These are phyloP conservation scores for Volucella zonaria DNA, from an alignment of 2,888 invertebrate species.

Conservation along the genomic window DNA sequence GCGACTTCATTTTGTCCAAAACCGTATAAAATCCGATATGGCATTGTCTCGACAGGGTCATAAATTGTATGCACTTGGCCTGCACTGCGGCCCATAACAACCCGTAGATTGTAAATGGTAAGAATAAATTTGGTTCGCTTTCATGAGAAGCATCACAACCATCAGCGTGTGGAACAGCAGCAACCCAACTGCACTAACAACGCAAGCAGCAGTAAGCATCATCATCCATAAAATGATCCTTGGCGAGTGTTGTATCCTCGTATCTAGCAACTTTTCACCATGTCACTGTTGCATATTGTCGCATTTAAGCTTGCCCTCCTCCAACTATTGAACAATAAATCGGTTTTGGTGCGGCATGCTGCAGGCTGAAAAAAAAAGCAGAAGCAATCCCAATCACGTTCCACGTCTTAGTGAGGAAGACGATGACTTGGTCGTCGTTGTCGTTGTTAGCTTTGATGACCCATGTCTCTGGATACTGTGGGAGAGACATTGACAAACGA, in stretches of 20 bases:
- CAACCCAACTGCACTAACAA: slow-evolving; percentile 3
- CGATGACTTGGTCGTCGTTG: not conserved
- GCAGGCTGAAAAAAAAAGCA: slow-evolving; percentile 25
- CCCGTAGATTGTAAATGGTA: slow-evolving; percentile 36
- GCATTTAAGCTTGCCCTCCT: slow-evolving; percentile 34
- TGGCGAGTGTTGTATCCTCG: slow-evolving; percentile 2
- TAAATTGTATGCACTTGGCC: slow-evolving; percentile 71
- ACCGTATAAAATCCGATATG: slow-evolving; percentile 71
- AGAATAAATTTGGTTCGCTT: slow-evolving; percentile 68
- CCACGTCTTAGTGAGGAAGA: slow-evolving; percentile 3
- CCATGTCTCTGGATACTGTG: slow-evolving; percentile 39
- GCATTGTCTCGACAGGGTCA: slow-evolving; percentile 73
- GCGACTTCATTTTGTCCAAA: slow-evolving; percentile 73
- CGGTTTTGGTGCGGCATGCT: slow-evolving; percentile 28
- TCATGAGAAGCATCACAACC: slow-evolving; percentile 58
- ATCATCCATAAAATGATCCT: slow-evolving; percentile 41
- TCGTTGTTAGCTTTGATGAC: slow-evolving; percentile 59
- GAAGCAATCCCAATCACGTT: slow-evolving; percentile 67
- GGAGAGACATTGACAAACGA: slow-evolving; percentile 71
- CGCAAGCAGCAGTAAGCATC: slow-evolving; percentile 9
- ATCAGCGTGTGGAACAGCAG: slow-evolving; percentile 22
- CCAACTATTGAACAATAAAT: slow-evolving; percentile 55
- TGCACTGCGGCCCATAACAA: slow-evolving; percentile 44
- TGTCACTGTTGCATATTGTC: slow-evolving; percentile 67
- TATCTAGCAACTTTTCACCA: slow-evolving; percentile 4